phyloP scores from a whole-genome alignment of 2,888 invertebrate genomes.

The Synanthedon andrenaeformis region DNA sequence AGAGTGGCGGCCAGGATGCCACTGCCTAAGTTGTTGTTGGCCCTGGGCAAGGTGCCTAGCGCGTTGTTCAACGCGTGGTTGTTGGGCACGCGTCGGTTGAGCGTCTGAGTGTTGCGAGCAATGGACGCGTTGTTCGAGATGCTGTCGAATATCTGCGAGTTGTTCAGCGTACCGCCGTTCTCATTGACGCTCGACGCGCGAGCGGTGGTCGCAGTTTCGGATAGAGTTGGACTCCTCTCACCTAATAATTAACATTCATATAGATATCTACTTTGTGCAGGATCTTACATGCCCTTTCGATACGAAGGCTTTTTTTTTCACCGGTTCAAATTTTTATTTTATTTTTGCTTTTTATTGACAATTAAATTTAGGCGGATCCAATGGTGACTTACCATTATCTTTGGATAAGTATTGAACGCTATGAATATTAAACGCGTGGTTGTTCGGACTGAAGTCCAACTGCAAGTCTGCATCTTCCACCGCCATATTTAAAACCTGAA shows the following conservation, averaged over 20 bases:
- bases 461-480: conserved; percentile 89
- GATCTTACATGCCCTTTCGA: too few relatives aligned
- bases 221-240: conserved; percentile 84
- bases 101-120: conserved; percentile 52
- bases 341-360: too few relatives aligned
- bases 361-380: too few relatives aligned
- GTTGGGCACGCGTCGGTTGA: conserved; percentile 45
- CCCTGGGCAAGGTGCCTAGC: conserved; percentile 54
- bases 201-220: conserved; percentile 86
- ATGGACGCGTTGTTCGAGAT: conserved; percentile 38
- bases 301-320: too few relatives aligned
- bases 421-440: conserved; percentile 88
- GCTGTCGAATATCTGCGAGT: conserved; percentile 34
- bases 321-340: too few relatives aligned
- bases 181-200: conserved; percentile 79
- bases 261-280: too few relatives aligned
- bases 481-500: conserved; percentile 86
- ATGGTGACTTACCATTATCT: conserved; percentile 71
- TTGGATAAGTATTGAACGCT: conserved; percentile 91
- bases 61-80: conserved; percentile 56
- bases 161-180: conserved; percentile 46
- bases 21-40: conserved; percentile 40
- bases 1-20: conserved; percentile 50
- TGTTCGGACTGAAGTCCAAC: conserved; percentile 84
- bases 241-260: conserved; percentile 46